Evolutionary conservation across 2,797 vertebrate species (phyloP).

Genomic region (Remorina albescens): DNA sequence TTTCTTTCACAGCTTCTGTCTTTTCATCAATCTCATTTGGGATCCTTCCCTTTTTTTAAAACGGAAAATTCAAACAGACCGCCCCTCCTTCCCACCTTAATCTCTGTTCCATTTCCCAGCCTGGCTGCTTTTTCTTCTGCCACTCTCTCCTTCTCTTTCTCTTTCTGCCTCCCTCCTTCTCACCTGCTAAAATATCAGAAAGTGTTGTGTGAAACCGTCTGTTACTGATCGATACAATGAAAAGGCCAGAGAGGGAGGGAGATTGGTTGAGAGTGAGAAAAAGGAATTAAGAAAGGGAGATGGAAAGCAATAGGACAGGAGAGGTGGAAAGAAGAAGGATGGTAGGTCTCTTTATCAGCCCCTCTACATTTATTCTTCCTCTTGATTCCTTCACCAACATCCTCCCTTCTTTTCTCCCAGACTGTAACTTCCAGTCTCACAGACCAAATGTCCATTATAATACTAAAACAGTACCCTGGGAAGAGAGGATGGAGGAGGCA

Average conservation of each 20-base stretch:
- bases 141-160: slow-evolving; percentile 18
- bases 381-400: not conserved
- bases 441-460: slow-evolving; percentile 72
- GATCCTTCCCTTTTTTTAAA: slow-evolving; percentile 25
- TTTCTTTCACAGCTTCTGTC: slow-evolving; percentile 39
- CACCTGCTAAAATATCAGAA: slow-evolving; percentile 85
- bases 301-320: not conserved
- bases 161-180: slow-evolving; percentile 41
- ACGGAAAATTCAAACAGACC: slow-evolving; percentile 71
- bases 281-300: slow-evolving; percentile 14
- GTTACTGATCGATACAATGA: slow-evolving; percentile 87
- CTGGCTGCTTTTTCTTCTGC: slow-evolving; percentile 6
- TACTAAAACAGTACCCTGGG: slow-evolving; percentile 66
- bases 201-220: slow-evolving; percentile 79
- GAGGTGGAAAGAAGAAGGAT: not conserved
- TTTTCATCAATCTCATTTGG: slow-evolving; percentile 59
- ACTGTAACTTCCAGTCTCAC: not conserved
- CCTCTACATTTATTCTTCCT: not conserved
- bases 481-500: too few species aligned
- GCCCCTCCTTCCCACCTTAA: slow-evolving; percentile 24
- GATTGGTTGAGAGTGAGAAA: not conserved
- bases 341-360: slow-evolving; percentile 15
- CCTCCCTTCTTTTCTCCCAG: not conserved
- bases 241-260: slow-evolving; percentile 82
- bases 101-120: slow-evolving; percentile 26